Evolutionary conservation across 1,140 invertebrate species (phyloP).

Genomic region (Drosophila suzukii): DNA sequence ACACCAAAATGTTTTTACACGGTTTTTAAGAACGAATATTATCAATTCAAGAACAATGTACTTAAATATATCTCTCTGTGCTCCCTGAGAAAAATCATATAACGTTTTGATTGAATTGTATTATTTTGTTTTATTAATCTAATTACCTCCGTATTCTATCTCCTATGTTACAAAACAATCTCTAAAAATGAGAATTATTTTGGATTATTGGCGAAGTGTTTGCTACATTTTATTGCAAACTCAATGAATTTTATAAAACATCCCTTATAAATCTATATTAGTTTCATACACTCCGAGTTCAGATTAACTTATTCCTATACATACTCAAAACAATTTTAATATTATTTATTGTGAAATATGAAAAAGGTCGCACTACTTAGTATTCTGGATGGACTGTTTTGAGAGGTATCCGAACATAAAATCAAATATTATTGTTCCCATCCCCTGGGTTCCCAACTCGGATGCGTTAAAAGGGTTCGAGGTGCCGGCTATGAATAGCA

Average conservation of each 20-base stretch:
- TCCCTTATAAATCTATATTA: not conserved
- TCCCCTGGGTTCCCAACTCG: not conserved
- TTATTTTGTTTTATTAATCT: not conserved
- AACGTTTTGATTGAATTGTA: too few species aligned
- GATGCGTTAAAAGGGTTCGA: conserved; percentile 41
- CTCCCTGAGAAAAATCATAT: too few species aligned
- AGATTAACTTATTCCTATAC: not conserved
- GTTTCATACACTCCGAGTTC: not conserved
- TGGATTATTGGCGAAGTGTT: not conserved
- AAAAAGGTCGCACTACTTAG: conserved; percentile 13
- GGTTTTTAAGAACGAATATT: too few species aligned
- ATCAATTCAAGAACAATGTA: too few species aligned
- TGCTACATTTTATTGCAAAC: not conserved
- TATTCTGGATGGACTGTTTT: not conserved
- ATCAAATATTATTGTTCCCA: conserved; percentile 41
- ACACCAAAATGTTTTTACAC: too few species aligned
- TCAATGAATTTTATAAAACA: not conserved
- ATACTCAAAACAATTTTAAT: not conserved
- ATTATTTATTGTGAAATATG: conserved; percentile 8
- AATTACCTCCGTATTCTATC: not conserved
- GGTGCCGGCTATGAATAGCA: conserved; percentile 45
- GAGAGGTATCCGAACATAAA: conserved; percentile 11
- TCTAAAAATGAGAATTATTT: not conserved
- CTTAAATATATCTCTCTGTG: too few species aligned
- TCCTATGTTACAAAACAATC: not conserved